These are phyloP conservation scores for Mythimna albipuncta DNA, from an alignment of 2,888 invertebrate species.

Conservation along the genomic window DNA sequence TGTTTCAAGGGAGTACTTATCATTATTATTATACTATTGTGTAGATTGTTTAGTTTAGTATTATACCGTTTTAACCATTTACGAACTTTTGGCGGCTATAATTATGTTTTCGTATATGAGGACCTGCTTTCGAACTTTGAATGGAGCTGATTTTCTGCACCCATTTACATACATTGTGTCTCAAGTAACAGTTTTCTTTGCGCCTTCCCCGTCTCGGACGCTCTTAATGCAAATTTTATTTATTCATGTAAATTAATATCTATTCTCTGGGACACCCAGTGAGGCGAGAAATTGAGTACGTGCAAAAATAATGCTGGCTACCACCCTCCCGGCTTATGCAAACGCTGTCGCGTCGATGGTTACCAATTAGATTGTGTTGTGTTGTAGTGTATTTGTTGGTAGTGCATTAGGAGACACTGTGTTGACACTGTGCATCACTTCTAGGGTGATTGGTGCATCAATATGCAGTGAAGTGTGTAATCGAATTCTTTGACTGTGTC, in stretches of 20 bases:
- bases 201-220: slow-evolving; percentile 76
- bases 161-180: background rate
- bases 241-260: slow-evolving; percentile 91
- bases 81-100: no score
- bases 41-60: no score
- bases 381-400: slow-evolving; percentile 52
- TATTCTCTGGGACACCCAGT: slow-evolving; percentile 87
- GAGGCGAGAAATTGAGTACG: slow-evolving; percentile 90
- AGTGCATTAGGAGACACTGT: slow-evolving; percentile 33
- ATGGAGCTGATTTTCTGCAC: slow-evolving; percentile 1
- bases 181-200: slow-evolving; percentile 80
- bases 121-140: no score
- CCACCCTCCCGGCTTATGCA: slow-evolving; percentile 77
- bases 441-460: slow-evolving; percentile 7
- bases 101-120: no score
- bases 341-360: slow-evolving; percentile 77
- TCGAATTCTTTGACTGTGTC: background rate
- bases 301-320: slow-evolving; percentile 87
- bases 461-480: background rate
- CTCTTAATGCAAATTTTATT: slow-evolving; percentile 90
- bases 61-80: no score
- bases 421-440: slow-evolving; percentile 24
- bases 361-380: slow-evolving; percentile 82
- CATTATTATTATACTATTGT: no score
- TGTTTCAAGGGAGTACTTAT: no score